Conservation (phyloP, 2,113 vertebrate genomes). For the Antechinus flavipes region DNA sequence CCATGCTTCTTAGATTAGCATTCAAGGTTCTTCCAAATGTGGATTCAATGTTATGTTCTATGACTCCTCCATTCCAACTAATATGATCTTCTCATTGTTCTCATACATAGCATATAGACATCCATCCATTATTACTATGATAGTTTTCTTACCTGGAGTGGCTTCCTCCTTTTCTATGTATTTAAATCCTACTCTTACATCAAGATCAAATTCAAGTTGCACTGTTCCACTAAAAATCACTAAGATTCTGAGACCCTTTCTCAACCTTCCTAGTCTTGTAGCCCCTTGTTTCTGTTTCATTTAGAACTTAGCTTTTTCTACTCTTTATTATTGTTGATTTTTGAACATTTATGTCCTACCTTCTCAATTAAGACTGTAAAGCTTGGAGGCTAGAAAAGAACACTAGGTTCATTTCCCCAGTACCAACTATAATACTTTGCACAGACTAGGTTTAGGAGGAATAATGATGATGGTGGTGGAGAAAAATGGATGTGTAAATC, state of each 20-base stretch:
- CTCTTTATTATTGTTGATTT: neutral
- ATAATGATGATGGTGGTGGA: neutral
- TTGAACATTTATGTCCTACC: neutral
- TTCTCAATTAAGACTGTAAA: neutral
- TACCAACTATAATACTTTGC: neutral
- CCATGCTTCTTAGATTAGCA: neutral
- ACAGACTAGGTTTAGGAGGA: neutral
- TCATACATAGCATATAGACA: neutral
- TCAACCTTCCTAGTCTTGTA: neutral
- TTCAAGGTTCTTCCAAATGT: neutral
- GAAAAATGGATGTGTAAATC: neutral
- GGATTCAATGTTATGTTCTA: neutral
- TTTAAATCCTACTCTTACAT: neutral
- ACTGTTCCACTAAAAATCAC: neutral
- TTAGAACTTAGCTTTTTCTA: neutral
- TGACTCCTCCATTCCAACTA: neutral
- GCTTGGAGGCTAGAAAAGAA: neutral
- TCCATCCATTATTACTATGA: neutral
- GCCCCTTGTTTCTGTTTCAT: neutral
- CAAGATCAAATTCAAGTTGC: neutral
- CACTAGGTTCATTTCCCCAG: neutral
- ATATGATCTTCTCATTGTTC: neutral
- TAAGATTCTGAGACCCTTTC: neutral
- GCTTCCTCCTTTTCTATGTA: neutral
- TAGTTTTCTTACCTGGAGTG: neutral